These are phyloP conservation scores for Pseudomyrmex pallidus DNA, from an alignment of 1,140 invertebrate genomes.

Conservation along the genomic window DNA sequence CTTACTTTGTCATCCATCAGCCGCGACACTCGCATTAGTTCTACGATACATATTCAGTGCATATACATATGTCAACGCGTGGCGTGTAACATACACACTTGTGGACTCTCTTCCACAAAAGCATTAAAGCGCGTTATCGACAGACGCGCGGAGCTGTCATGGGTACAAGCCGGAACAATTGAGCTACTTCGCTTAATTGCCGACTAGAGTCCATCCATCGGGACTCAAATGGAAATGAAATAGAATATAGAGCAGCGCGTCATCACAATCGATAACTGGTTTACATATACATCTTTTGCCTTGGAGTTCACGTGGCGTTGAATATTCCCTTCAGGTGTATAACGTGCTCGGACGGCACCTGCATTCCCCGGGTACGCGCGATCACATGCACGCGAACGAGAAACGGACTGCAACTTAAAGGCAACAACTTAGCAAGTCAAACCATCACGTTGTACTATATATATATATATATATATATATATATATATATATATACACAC, in stretches of 20 bases:
- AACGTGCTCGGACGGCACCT: not conserved
- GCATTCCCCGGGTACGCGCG: constrained; percentile 6
- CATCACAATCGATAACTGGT: constrained; percentile 31
- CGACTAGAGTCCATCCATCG: constrained; percentile 6
- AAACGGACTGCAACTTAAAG: too few relatives aligned
- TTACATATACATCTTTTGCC: constrained; percentile 7
- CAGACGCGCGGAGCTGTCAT: constrained; percentile 32
- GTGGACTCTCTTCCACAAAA: constrained; percentile 1
- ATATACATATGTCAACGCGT: not conserved
- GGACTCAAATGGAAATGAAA: constrained; percentile 14
- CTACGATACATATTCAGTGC: not conserved
- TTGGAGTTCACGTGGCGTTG: not conserved
- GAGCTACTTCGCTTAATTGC: constrained; percentile 57
- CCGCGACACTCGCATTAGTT: constrained; percentile 31
- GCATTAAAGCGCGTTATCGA: constrained; percentile 46
- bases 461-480: too few relatives aligned
- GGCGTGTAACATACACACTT: not conserved
- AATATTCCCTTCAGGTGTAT: not conserved
- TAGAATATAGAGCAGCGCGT: constrained; percentile 22
- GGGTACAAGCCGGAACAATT: constrained; percentile 28
- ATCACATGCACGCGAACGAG: not conserved
- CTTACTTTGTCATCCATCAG: constrained; percentile 50
- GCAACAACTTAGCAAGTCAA: too few relatives aligned
- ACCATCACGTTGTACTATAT: too few relatives aligned
- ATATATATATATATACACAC: too few relatives aligned